These are phyloP conservation scores for Aphidius colemani DNA, from an alignment of 2,888 invertebrate species.

Conservation along the genomic window DNA sequence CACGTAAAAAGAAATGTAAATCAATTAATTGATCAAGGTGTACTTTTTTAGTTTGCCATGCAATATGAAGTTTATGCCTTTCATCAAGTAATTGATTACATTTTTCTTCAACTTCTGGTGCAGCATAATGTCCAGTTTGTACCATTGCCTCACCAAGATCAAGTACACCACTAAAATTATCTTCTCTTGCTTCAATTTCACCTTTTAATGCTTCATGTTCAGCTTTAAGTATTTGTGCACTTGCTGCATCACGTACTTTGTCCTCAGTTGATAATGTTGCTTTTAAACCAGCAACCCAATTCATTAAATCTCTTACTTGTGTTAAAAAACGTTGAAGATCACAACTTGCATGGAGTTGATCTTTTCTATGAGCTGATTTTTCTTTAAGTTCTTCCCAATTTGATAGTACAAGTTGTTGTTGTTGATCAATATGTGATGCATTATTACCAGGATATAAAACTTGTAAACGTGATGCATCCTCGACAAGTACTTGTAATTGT, in stretches of 20 bases:
- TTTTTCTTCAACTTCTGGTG: conserved; percentile 78
- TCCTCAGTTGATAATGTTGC: conserved; percentile 79
- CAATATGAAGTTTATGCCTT: conserved; percentile 76
- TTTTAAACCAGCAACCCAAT: conserved; percentile 83
- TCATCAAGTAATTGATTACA: conserved; percentile 79
- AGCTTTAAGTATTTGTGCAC: conserved; percentile 79
- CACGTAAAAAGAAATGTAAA: conserved; percentile 91
- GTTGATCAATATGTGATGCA: conserved; percentile 84
- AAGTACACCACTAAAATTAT: conserved; percentile 75
- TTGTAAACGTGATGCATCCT: conserved; percentile 88
- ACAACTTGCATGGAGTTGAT: conserved; percentile 82
- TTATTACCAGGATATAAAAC: conserved; percentile 89
- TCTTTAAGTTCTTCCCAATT: conserved; percentile 89
- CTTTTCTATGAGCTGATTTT: conserved; percentile 77
- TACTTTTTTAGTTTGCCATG: conserved; percentile 89
- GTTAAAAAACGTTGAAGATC: conserved; percentile 89
- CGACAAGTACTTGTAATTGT: conserved; percentile 86
- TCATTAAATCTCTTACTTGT: conserved; percentile 82
- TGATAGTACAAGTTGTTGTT: conserved; percentile 82
- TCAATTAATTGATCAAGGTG: conserved; percentile 90
- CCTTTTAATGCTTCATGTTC: conserved; percentile 83
- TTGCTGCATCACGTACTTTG: conserved; percentile 79
- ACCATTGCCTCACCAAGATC: conserved; percentile 83
- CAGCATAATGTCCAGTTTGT: conserved; percentile 81
- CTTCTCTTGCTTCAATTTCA: conserved; percentile 88